Evolutionary conservation across 2,888 invertebrate species (phyloP).

Genomic region (Julus scandinavius): DNA sequence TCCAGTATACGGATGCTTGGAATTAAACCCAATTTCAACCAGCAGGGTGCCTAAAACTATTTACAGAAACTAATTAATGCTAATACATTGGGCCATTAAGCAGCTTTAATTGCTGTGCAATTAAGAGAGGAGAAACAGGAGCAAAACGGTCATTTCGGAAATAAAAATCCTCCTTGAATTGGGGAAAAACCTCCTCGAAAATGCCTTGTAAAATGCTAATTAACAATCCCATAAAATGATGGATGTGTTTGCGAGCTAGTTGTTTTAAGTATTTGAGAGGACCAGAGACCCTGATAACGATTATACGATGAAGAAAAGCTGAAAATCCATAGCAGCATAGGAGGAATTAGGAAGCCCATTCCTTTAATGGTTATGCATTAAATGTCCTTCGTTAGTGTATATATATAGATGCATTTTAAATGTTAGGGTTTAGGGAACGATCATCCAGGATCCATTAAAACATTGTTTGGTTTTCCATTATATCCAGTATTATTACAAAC

Average conservation of each 20-base stretch:
- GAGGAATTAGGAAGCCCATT: not conserved
- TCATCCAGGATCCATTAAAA: not conserved
- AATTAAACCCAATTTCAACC: slow-evolving; percentile 1
- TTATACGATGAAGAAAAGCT: not conserved
- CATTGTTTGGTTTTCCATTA: slow-evolving; percentile 19
- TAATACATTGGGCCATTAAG: slow-evolving; percentile 13
- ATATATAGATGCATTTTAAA: not conserved
- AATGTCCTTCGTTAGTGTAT: not conserved
- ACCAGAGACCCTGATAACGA: not conserved
- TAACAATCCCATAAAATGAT: slow-evolving; percentile 13
- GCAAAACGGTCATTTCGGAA: slow-evolving; percentile 18
- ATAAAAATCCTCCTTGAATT: not conserved
- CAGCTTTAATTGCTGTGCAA: slow-evolving; percentile 9
- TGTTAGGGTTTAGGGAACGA: not conserved
- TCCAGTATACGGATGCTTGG: not conserved
- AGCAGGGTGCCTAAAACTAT: slow-evolving; percentile 1
- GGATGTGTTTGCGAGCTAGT: not conserved
- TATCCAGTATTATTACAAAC: slow-evolving; percentile 3
- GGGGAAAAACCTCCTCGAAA: slow-evolving; percentile 10
- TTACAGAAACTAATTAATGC: slow-evolving; percentile 40
- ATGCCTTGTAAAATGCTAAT: not conserved
- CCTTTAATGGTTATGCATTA: not conserved
- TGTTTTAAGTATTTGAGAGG: not conserved
- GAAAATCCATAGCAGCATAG: not conserved
- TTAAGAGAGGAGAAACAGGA: not conserved